phyloP scores from a whole-genome alignment of 1,140 invertebrate genomes.

The Brachionus calyciflorus region DNA sequence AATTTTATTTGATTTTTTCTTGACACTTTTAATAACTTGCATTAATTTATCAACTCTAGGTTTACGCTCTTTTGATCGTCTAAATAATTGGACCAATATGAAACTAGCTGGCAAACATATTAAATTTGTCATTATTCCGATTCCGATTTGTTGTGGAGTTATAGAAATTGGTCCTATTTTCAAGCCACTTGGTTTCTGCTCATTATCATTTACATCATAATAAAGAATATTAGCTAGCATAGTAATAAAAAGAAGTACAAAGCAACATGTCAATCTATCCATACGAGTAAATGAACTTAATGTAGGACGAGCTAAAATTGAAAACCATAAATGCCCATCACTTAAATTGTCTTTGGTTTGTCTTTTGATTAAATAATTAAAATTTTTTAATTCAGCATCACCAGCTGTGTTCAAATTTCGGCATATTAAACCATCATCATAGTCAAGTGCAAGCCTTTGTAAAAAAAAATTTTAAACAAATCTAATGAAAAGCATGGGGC shows the following conservation, averaged over 20 bases:
- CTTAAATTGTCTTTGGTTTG: conserved; percentile 14
- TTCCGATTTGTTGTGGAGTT: conserved; percentile 20
- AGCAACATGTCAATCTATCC: conserved; percentile 12
- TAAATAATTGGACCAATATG: conserved; percentile 25
- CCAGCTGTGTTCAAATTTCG: conserved; percentile 51
- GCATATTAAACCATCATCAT: conserved; percentile 60
- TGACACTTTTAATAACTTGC: neutral
- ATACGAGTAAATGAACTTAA: neutral
- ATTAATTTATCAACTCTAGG: neutral
- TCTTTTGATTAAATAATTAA: neutral
- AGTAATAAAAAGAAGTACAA: neutral
- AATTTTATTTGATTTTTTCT: neutral
- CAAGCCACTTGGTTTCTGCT: neutral
- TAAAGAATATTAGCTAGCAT: conserved; percentile 35
- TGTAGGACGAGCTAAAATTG: neutral
- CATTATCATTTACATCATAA: conserved; percentile 4
- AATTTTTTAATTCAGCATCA: neutral
- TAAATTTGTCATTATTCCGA: conserved; percentile 35
- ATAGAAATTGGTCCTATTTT: conserved; percentile 7
- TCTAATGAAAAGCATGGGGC: too few relatives aligned
- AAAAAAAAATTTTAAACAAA: neutral
- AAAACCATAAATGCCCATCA: conserved; percentile 42
- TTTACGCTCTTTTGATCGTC: neutral
- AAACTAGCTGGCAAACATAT: conserved; percentile 18
- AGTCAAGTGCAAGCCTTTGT: conserved; percentile 57